Evolutionary conservation across 2,113 vertebrate species (phyloP).

Genomic region (Odobenus rosmarus): DNA sequence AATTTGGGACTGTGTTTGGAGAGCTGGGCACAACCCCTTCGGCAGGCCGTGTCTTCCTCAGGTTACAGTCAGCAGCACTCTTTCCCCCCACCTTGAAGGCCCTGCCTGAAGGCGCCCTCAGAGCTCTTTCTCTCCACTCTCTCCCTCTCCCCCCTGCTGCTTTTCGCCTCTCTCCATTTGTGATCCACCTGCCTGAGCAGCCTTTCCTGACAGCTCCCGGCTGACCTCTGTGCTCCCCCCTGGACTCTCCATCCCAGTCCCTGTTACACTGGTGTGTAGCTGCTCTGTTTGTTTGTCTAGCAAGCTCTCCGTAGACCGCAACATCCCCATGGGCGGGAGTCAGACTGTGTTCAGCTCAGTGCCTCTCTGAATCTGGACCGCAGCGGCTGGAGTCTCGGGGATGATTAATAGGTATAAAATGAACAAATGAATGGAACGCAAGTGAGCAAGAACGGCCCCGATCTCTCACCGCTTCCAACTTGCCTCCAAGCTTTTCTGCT

Average conservation of each 20-base stretch:
- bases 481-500: not conserved
- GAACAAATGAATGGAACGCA: not conserved
- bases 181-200: not conserved
- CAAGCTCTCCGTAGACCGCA: not conserved
- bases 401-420: not conserved
- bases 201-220: not conserved
- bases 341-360: not conserved
- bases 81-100: not conserved
- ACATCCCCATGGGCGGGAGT: not conserved
- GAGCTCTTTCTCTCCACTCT: not conserved
- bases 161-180: not conserved
- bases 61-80: too few species aligned
- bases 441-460: not conserved
- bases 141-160: not conserved
- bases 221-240: not conserved
- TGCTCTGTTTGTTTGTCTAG: not conserved
- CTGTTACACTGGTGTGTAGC: not conserved
- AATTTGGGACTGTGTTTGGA: not conserved
- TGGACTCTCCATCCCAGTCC: not conserved
- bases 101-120: not conserved
- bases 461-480: not conserved
- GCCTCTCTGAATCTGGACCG: not conserved
- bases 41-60: not conserved
- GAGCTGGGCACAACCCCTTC: not conserved
- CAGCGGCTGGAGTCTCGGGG: not conserved